These are phyloP conservation scores for Cecropterus lyciades DNA, from an alignment of 1,140 invertebrate genomes.

Conservation along the genomic window DNA sequence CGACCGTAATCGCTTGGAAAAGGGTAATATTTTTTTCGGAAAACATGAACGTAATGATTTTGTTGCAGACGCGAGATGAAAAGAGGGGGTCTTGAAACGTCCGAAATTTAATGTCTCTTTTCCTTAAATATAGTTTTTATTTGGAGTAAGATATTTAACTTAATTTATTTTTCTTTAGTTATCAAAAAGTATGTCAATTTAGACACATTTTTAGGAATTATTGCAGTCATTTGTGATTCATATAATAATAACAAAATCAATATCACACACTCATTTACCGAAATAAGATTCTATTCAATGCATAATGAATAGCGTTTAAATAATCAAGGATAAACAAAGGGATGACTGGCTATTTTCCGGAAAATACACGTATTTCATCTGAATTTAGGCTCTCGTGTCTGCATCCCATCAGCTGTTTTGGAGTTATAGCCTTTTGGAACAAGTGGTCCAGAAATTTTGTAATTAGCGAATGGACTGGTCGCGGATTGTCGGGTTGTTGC, in stretches of 20 bases:
- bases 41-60: conserved; percentile 30
- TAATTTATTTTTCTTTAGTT: too few species aligned
- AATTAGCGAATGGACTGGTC: not conserved
- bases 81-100: not conserved
- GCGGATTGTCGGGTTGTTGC: not conserved
- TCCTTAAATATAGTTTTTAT: not conserved
- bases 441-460: conserved; percentile 16
- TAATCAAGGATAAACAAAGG: conserved; percentile 14
- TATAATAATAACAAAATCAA: too few species aligned
- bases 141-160: too few species aligned
- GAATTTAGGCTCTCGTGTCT: conserved; percentile 12
- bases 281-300: not conserved
- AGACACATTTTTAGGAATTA: too few species aligned
- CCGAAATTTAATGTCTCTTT: not conserved
- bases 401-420: conserved; percentile 14
- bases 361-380: conserved; percentile 17
- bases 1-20: conserved; percentile 31
- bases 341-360: conserved; percentile 3
- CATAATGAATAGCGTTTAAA: conserved; percentile 13
- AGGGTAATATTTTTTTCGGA: conserved; percentile 28
- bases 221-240: too few species aligned
- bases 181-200: too few species aligned
- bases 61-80: not conserved
- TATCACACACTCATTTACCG: too few species aligned
- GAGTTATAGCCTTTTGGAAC: conserved; percentile 19